Base-by-base conservation (phyloP, 2,888 invertebrate genomes). In the Phragmatobia fuliginosa region DNA sequence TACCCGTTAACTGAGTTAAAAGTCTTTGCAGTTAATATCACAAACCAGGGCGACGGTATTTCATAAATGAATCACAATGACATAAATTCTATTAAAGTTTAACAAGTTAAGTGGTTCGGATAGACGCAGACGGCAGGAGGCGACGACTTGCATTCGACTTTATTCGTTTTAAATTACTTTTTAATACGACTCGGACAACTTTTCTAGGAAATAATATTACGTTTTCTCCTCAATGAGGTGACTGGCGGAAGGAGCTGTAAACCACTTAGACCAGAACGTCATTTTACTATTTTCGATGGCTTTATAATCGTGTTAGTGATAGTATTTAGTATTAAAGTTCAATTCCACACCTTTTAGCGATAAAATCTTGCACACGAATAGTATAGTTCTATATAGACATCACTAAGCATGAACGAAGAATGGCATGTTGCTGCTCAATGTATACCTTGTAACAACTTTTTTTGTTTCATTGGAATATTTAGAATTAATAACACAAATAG, bases 81-180 rank as follows among this genome's bases (percentile, higher is more conserved):
- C 67, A 62, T 58, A 72, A 79, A 72, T 73, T 71, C 58, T 72
- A 78, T 78, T 70, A 72, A 66, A 73, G 32, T 76, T 73, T 65
- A 72, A 69, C 66, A 66, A 70, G 61, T 70, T 60, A 72, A 77
- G 71, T 76, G 59, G 70, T 59, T 56, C 68, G 58, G 71, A 72
- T 74, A 72, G 73, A 68, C 52, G 59, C 59, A 69, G 62, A 31
- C 68, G 60, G 63, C 52, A 52, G 66, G 18, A 66, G 70, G 62
- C 68, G 70, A 65, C 66, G 31, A 68, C 63, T 71, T 72, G 68
- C 66, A 68, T 66, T 66, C 61, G 63, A 32, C 60, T 72, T 72
- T 64, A 71, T 73, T 62, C 68, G 49, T 72, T 78, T 75, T 63
- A 76, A 75, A 72, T 73, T 62, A 78, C 76, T 74, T 79, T 79